Conservation (phyloP, 2,797 vertebrate genomes). For the Sebastolobus altivelis region DNA sequence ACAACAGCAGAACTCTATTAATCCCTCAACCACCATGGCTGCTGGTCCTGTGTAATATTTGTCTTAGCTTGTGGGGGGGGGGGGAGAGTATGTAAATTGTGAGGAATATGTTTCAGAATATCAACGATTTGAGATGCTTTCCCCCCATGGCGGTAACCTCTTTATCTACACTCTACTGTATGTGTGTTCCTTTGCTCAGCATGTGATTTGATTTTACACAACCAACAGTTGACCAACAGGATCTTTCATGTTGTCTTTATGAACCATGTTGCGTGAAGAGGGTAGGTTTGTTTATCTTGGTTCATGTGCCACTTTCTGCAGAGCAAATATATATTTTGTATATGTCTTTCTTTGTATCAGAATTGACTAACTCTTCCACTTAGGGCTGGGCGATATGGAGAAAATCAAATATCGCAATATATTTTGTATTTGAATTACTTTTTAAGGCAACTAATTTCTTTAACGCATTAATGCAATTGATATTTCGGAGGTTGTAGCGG, state of each 20-base stretch:
- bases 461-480: too few relatives aligned
- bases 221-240: background rate
- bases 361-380: background rate
- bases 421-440: too few relatives aligned
- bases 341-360: background rate
- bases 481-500: too few relatives aligned
- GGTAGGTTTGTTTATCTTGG: background rate
- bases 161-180: slow-evolving; percentile 46
- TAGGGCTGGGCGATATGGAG: too few relatives aligned
- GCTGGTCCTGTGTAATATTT: slow-evolving; percentile 78
- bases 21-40: slow-evolving; percentile 73
- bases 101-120: slow-evolving; percentile 72
- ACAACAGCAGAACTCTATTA: slow-evolving; percentile 81
- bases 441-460: too few relatives aligned
- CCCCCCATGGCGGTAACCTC: slow-evolving; percentile 29
- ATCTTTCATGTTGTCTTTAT: background rate
- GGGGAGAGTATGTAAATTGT: slow-evolving; percentile 72
- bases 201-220: slow-evolving; percentile 39
- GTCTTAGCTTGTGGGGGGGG: slow-evolving; percentile 71
- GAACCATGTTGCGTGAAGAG: background rate
- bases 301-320: background rate
- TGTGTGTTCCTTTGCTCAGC: slow-evolving; percentile 20
- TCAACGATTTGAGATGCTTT: slow-evolving; percentile 70
- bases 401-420: too few relatives aligned
- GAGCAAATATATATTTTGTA: background rate